Evolutionary conservation across 2,888 invertebrate species (phyloP), one percentile per base, ranked within the genome.

Genomic region (Octonoba sinensis): DNA sequence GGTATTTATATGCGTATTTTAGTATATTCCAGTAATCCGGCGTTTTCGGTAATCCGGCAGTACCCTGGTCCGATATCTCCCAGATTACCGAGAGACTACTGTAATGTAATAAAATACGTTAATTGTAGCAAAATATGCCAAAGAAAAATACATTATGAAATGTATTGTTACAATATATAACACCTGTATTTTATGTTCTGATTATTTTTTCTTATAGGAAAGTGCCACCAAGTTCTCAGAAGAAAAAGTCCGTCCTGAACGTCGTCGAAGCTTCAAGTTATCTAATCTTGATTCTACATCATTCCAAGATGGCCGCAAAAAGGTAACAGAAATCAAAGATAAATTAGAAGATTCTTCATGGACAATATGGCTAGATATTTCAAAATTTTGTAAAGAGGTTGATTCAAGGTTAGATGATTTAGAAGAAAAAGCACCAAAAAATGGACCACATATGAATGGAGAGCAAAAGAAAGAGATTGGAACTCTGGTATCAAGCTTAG

Each of bases 381-480:
- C 83, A 20, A 83, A 83, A 66, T 79, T 83, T 22, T 83, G 92
- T 93, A n/a, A 93, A 94, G 86, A 91, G 93, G 85, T 93, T 93
- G 73, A 90, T 94, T 67, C 92, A 92, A 83, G 93, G 94, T 86
- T 94, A 93, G 74, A 82, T 46, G 83, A 85, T 20, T 67, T 85
- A 18, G 81, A 84, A 51, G 74, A 72, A 20, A 66, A 84, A 15
- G 75, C 22, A 8, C 59, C 60, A 2, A 69, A 70, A 57, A 69
- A 73, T 49, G 70, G 70, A 1, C 59, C 59, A 3, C 59, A 72
- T 13, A 18, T 71, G 6, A 54, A 60, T 27, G 59, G 72, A 24
- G 75, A 75, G 12, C 82, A 82, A 64, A 81, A 74, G 69, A 81
- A 66, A 49, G 82, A 82, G 16, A 70, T 82, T 18, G 65, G 69